Percentiles rank a stretch among this genome's conserved stretches.
Evolutionary conservation across 2,888 invertebrate genomes (phyloP).

Genomic region (Eubasilissa splendida): DNA sequence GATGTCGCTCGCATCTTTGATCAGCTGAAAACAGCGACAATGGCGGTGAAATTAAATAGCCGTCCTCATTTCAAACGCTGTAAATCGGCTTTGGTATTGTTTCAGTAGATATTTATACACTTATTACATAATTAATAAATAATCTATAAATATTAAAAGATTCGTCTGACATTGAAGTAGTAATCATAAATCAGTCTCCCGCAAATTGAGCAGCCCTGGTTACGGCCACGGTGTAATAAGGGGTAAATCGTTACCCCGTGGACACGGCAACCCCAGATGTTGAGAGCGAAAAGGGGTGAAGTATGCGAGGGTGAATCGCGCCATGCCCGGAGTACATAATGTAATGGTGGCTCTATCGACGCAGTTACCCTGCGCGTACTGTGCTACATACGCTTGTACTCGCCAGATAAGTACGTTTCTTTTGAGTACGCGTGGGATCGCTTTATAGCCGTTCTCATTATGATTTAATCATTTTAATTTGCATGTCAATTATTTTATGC

Average conservation of each 20-base stretch:
- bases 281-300: slow-evolving; percentile 31
- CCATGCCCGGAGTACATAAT: background rate
- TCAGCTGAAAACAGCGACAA: no score
- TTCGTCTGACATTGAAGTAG: background rate
- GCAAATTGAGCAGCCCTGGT: background rate
- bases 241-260: slow-evolving; percentile 40
- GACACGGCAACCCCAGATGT: slow-evolving; percentile 39
- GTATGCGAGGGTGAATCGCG: slow-evolving; percentile 3
- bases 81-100: no score
- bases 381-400: background rate
- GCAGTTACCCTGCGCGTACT: slow-evolving; percentile 1
- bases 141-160: no score
- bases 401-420: background rate
- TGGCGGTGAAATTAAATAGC: no score
- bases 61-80: no score
- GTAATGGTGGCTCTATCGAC: slow-evolving; percentile 13
- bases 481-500: background rate
- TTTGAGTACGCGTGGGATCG: background rate
- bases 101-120: no score
- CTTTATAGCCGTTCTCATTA: slow-evolving; percentile 4
- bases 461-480: slow-evolving; percentile 27
- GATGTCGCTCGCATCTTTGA: no score
- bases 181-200: background rate
- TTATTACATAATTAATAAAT: no score
- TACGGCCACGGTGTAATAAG: slow-evolving; percentile 27